Percentiles rank a stretch among this genome's conserved stretches.
Evolutionary conservation across 1,140 invertebrate species (phyloP).

Genomic region (Drosophila albomicans): DNA sequence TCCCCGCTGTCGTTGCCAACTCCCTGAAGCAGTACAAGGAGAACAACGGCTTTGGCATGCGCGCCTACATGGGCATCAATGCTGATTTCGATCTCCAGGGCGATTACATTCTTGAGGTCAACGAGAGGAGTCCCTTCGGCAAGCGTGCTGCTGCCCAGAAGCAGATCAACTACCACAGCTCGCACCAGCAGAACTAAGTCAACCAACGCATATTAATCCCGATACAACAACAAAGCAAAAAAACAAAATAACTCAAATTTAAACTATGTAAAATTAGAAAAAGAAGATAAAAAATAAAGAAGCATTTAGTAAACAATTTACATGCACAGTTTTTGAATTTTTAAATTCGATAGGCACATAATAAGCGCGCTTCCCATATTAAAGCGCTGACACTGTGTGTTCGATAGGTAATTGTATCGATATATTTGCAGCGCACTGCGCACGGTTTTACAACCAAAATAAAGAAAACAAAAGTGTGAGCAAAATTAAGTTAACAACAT

Average conservation of each 20-base stretch:
- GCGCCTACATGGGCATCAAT: slow-evolving; percentile 79
- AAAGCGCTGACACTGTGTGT: too few species aligned
- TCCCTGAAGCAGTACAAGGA: slow-evolving; percentile 76
- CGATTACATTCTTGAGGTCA: slow-evolving; percentile 79
- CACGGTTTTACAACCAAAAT: too few species aligned
- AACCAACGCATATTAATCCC: neutral
- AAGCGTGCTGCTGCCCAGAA: slow-evolving; percentile 71
- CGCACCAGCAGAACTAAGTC: slow-evolving; percentile 54
- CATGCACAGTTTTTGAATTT: neutral
- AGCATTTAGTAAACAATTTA: slow-evolving; percentile 21
- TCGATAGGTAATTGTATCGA: too few species aligned
- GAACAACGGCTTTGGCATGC: slow-evolving; percentile 72
- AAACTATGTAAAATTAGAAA: slow-evolving; percentile 4
- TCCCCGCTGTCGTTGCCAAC: slow-evolving; percentile 75
- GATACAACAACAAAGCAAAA: slow-evolving; percentile 13
- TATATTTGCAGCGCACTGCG: too few species aligned
- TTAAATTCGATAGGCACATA: too few species aligned
- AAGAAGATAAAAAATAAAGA: slow-evolving; percentile 9
- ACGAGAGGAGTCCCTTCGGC: slow-evolving; percentile 76
- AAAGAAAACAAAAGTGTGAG: too few species aligned
- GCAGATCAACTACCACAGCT: slow-evolving; percentile 66
- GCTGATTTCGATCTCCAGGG: slow-evolving; percentile 72
- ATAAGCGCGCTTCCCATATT: neutral
- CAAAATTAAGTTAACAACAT: too few species aligned
- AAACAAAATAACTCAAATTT: neutral